phyloP scores from a whole-genome alignment of 2,113 vertebrate genomes.

The Corapipo altera region DNA sequence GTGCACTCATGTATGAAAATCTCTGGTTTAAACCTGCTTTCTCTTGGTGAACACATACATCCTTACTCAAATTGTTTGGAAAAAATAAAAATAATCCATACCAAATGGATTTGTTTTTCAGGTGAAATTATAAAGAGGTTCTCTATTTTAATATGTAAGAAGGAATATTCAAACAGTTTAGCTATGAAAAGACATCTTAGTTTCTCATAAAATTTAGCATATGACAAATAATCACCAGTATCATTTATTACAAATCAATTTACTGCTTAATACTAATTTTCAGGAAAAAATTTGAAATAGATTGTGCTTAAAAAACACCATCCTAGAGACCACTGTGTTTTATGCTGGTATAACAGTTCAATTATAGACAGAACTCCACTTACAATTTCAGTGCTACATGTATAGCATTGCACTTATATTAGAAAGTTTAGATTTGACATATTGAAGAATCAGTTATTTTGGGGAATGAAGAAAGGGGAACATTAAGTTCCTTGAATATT shows the following conservation, averaged over 20 bases:
- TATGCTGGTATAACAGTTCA: neutral
- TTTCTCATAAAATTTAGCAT: neutral
- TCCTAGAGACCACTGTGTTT: neutral
- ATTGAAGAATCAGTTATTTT: neutral
- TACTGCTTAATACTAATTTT: neutral
- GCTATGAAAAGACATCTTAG: neutral
- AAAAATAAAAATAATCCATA: conserved; percentile 71
- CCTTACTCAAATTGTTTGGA: conserved; percentile 66
- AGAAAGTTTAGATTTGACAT: neutral
- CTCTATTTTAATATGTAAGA: conserved; percentile 50
- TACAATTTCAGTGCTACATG: neutral
- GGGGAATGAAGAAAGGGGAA: neutral
- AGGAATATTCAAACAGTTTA: neutral
- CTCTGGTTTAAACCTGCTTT: conserved; percentile 1
- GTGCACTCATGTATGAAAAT: neutral
- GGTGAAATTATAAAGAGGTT: conserved; percentile 42
- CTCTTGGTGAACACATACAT: conserved; percentile 61
- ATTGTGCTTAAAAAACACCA: neutral
- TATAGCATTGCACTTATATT: neutral
- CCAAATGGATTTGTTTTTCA: conserved; percentile 71
- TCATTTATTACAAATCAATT: neutral
- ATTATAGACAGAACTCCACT: neutral
- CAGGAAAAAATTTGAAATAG: neutral
- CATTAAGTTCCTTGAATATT: neutral
- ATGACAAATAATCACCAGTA: neutral